Evolutionary conservation across 2,888 invertebrate genomes (phyloP).

Genomic region (Odontothrips loti): DNA sequence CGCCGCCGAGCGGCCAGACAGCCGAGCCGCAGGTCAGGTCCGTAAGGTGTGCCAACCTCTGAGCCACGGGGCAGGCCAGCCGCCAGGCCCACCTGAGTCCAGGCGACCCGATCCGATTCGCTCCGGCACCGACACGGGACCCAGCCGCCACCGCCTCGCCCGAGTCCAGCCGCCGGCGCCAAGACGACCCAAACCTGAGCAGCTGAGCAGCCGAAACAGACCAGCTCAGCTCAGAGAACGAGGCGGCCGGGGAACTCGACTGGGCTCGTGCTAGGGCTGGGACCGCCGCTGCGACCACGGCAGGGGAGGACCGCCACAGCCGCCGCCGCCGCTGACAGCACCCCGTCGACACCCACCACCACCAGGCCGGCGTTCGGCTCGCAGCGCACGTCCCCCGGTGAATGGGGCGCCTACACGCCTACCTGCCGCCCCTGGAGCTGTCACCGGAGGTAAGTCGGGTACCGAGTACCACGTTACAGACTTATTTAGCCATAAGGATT

Average conservation of each 20-base stretch:
- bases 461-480: no score
- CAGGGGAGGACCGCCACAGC: background rate
- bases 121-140: background rate
- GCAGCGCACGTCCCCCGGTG: background rate
- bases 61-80: no score
- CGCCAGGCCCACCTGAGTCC: background rate
- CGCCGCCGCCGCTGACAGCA: background rate
- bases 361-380: background rate
- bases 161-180: background rate
- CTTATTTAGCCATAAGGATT: no score
- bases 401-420: slow-evolving; percentile 21
- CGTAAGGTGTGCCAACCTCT: no score
- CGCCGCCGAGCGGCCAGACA: no score
- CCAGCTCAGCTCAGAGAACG: background rate
- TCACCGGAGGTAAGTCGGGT: slow-evolving; percentile 1
- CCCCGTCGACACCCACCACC: background rate
- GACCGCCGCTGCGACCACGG: no score
- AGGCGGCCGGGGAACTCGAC: background rate
- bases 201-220: background rate
- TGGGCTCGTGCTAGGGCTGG: no score
- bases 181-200: background rate
- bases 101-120: background rate
- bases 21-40: no score
- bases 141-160: background rate
- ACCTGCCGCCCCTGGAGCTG: slow-evolving; percentile 12